Evolutionary conservation across 2,113 vertebrate genomes (phyloP), one percentile per base, ranked within the genome.

Genomic region (Sceloporus tristichus): DNA sequence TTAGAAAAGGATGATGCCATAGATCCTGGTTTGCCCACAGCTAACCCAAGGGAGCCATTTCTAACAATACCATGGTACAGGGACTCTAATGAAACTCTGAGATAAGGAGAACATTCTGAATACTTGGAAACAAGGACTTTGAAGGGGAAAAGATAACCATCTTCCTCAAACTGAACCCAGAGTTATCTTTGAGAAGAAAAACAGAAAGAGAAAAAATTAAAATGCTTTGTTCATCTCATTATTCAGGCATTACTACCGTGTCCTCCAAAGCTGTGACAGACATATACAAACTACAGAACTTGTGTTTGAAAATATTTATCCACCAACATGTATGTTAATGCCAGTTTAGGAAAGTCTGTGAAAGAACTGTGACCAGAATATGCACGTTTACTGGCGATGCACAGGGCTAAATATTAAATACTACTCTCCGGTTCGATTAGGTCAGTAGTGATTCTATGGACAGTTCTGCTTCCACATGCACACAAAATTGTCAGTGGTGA

Each of bases 1-100:
- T 89, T 93, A 94, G 92, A 95, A 95, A 92, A 59, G 78, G 90
- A 91, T 91, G 89, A 86, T 65, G 74, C 18, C 79, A 90, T 83
- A 70, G 79, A 48, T 77, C n/a, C 48, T 79, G 62, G 40, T 48
- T 83, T 79, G 56, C 84, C 68, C 8, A 23, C 87, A 87, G 93
- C 89, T 92, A 3, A 71, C 91, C 91, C 93, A 94, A n/a, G 66
- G 85, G 86, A 77, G 74, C 9, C 71, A 92, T 94, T 79, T 84
- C 85, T 89, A 89, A 84, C 83, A 93, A 92, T 87, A 78, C 76
- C 59, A 16, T 83, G 83, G 88, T 84, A 70, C 59, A 91, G 83
- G 48, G 88, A 91, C 79, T 91, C 84, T 89, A 91, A 89, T 81
- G 88, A 79, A 92, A 38, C 62, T 90, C 87, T 79, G 29, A 0